phyloP scores from a whole-genome alignment of 2,888 invertebrate species.

The Lepeophtheirus nordmannii region DNA sequence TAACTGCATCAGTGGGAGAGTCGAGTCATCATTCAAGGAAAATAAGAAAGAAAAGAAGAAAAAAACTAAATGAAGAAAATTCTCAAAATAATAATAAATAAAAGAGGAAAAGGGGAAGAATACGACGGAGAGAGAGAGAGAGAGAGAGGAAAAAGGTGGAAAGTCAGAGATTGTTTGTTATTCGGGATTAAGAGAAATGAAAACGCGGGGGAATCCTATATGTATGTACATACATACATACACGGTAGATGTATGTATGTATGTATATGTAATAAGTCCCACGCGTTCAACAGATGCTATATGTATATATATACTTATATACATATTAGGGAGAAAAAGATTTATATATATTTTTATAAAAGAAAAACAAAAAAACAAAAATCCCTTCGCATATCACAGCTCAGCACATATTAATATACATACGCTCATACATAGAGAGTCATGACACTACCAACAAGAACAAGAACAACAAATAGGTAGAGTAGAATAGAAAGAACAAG shows the following conservation, averaged over 20 bases:
- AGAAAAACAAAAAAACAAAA: too few species aligned
- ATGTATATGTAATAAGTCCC: conserved; percentile 14
- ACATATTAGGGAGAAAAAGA: not conserved
- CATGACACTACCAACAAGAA: not conserved
- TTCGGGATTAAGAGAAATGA: not conserved
- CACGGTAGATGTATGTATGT: conserved; percentile 20
- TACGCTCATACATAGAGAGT: not conserved
- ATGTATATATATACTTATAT: too few species aligned
- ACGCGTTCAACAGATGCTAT: too few species aligned
- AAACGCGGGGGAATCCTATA: not conserved
- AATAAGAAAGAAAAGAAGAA: too few species aligned
- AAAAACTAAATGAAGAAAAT: not conserved
- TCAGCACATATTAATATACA: not conserved
- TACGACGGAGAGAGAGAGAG: not conserved
- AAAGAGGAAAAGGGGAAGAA: not conserved
- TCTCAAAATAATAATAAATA: not conserved
- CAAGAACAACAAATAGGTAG: not conserved
- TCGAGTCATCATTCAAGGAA: too few species aligned
- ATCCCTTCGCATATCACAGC: not conserved
- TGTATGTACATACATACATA: not conserved
- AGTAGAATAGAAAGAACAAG: too few species aligned
- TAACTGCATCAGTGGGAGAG: too few species aligned
- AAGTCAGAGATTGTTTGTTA: not conserved
- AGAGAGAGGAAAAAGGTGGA: not conserved
- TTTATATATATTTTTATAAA: not conserved